Conservation (phyloP, 1,140 invertebrate species). For the Pararge aegeria region DNA sequence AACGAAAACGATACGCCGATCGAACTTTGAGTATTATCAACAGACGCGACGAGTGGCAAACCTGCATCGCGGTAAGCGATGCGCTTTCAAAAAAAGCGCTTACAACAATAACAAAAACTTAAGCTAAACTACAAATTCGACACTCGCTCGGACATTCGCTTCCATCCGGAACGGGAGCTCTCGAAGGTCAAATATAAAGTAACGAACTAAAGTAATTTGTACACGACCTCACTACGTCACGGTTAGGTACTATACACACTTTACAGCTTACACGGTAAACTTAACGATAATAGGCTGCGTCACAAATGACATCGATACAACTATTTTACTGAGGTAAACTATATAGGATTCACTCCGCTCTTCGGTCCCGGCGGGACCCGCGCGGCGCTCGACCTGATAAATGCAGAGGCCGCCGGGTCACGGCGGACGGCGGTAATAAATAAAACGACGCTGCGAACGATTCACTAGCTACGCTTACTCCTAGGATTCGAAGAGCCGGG, state of each 20-base stretch:
- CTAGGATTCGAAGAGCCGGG: slow-evolving; percentile 73
- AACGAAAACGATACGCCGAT: slow-evolving; percentile 31
- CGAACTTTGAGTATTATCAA: slow-evolving; percentile 61
- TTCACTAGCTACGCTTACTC: slow-evolving; percentile 72
- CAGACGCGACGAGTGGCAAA: slow-evolving; percentile 20
- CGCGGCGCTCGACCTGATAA: not conserved
- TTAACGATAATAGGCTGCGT: slow-evolving; percentile 77
- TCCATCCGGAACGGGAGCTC: slow-evolving; percentile 14
- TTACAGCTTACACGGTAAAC: slow-evolving; percentile 70
- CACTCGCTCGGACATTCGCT: slow-evolving; percentile 29
- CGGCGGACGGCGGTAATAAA: slow-evolving; percentile 43
- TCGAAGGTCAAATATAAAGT: slow-evolving; percentile 36
- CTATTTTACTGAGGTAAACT: slow-evolving; percentile 75
- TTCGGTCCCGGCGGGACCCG: slow-evolving; percentile 5
- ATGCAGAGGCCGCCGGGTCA: slow-evolving; percentile 2
- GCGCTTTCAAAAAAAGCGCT: slow-evolving; percentile 44
- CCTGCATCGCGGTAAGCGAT: slow-evolving; percentile 15
- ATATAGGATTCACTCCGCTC: slow-evolving; percentile 55
- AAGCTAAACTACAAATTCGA: slow-evolving; percentile 32
- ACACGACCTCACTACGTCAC: slow-evolving; percentile 56
- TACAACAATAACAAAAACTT: slow-evolving; percentile 43
- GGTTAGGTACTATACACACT: slow-evolving; percentile 58
- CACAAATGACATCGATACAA: slow-evolving; percentile 71
- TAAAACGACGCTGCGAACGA: slow-evolving; percentile 55
- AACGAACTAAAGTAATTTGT: slow-evolving; percentile 67